These are phyloP conservation scores for Sphaerophoria taeniata DNA, from an alignment of 2,888 invertebrate genomes.

Conservation along the genomic window DNA sequence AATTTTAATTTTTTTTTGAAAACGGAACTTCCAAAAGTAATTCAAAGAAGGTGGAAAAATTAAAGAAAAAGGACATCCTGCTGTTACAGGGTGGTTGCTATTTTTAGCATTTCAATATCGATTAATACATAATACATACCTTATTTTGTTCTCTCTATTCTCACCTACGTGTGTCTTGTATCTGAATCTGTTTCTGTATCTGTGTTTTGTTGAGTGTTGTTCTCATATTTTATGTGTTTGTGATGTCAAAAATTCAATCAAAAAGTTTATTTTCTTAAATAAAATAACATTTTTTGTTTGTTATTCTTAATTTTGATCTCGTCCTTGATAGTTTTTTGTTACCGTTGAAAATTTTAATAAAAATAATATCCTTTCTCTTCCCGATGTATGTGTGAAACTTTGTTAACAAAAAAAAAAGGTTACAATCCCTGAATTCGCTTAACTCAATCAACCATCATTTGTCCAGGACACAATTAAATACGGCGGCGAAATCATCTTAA, in stretches of 20 bases:
- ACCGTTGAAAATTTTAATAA: background rate
- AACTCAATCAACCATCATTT: background rate
- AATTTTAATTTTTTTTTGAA: background rate
- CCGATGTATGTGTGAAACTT: constrained; percentile 11
- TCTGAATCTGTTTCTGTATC: constrained; percentile 16
- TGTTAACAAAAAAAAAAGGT: constrained; percentile 14
- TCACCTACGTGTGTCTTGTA: constrained; percentile 38
- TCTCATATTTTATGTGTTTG: constrained; percentile 51
- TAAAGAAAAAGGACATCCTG: constrained; percentile 68
- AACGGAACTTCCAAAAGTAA: constrained; percentile 42
- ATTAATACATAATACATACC: constrained; percentile 71
- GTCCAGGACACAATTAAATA: constrained; percentile 13
- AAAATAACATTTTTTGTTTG: constrained; percentile 23
- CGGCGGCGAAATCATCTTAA: constrained; percentile 11
- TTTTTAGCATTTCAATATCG: constrained; percentile 69
- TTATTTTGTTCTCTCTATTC: constrained; percentile 23
- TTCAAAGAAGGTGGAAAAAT: constrained; percentile 27
- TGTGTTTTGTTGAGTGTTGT: background rate
- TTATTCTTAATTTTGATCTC: constrained; percentile 14
- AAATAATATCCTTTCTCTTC: constrained; percentile 29
- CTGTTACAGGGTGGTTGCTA: constrained; percentile 71
- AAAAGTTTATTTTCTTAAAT: constrained; percentile 40
- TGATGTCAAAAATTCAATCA: constrained; percentile 61
- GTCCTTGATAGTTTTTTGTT: background rate
- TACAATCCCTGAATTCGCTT: constrained; percentile 1